Percentiles rank a stretch among this genome's conserved stretches.
phyloP scores from a whole-genome alignment of 2,797 vertebrate genomes.

The Pangasius sanitwongsei region DNA sequence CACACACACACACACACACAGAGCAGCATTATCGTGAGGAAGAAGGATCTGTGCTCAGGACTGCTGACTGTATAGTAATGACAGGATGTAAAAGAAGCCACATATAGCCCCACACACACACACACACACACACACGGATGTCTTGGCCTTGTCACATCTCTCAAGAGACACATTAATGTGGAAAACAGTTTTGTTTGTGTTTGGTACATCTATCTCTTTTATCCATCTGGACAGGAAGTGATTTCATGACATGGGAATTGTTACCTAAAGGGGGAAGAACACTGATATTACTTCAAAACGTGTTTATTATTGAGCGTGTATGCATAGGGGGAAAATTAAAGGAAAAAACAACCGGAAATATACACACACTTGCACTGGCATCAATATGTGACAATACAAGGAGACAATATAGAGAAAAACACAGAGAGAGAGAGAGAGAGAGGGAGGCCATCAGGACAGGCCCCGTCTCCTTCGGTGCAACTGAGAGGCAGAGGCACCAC shows the following conservation, averaged over 20 bases:
- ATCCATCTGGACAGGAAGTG: slow-evolving; percentile 29
- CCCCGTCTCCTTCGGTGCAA: neutral
- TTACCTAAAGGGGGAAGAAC: neutral
- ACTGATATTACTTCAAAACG: neutral
- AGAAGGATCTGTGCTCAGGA: slow-evolving; percentile 1
- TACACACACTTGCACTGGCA: neutral
- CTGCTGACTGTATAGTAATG: slow-evolving; percentile 30
- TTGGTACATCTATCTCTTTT: neutral
- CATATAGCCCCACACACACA: slow-evolving; percentile 46
- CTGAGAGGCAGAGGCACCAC: neutral
- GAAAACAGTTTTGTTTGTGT: slow-evolving; percentile 12
- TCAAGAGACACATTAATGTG: slow-evolving; percentile 10
- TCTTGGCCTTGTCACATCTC: slow-evolving; percentile 12
- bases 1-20: slow-evolving; percentile 37
- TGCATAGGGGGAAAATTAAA: neutral
- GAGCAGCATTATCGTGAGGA: slow-evolving; percentile 11
- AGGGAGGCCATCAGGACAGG: neutral
- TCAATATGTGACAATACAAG: neutral
- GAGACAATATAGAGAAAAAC: neutral
- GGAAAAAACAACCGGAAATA: neutral
- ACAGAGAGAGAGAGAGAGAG: no score
- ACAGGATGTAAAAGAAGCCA: slow-evolving; percentile 6
- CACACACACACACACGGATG: slow-evolving; percentile 14
- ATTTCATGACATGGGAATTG: neutral
- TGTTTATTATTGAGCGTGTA: neutral